A percentile compares a stretch with the other conserved stretches of the same genome.
Conservation (phyloP, 2,888 invertebrate species). For the Drosophila hawaiiensis region DNA sequence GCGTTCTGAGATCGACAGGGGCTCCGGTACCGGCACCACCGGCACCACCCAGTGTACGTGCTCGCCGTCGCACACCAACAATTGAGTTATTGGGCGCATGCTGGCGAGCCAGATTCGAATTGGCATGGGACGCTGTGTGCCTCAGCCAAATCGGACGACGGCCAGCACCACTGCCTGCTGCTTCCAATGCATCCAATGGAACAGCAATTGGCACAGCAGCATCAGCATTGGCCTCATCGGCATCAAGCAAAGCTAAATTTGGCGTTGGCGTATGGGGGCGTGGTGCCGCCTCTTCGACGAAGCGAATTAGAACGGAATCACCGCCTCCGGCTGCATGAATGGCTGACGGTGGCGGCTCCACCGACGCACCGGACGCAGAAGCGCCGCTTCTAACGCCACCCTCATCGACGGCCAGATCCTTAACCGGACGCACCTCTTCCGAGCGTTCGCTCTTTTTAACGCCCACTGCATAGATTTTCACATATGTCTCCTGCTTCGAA, state of each 20-base stretch:
- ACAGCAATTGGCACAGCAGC: conserved; percentile 11
- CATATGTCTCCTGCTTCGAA: conserved; percentile 94
- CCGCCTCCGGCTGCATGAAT: conserved; percentile 30
- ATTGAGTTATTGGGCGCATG: conserved; percentile 74
- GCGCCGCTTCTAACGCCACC: conserved; percentile 30
- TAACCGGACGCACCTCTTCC: conserved; percentile 88
- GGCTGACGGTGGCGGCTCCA: conserved; percentile 48
- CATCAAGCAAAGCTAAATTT: conserved; percentile 41
- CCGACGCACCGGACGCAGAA: conserved; percentile 27
- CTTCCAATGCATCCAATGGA: conserved; percentile 13
- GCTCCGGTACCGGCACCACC: conserved; percentile 21
- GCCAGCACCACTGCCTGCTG: conserved; percentile 18
- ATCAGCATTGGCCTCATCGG: conserved; percentile 11
- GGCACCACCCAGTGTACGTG: conserved; percentile 71
- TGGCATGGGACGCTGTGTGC: conserved; percentile 46
- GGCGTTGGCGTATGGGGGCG: conserved; percentile 47
- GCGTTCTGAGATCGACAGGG: conserved; percentile 61
- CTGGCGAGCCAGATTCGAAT: conserved; percentile 68
- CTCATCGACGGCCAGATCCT: conserved; percentile 64
- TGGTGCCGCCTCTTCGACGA: conserved; percentile 46
- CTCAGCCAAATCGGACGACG: conserved; percentile 55
- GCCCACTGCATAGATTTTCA: conserved; percentile 97
- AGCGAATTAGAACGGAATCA: conserved; percentile 52
- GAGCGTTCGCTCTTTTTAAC: conserved; percentile 94
- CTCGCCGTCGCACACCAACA: conserved; percentile 77